Evolutionary conservation across 2,113 vertebrate genomes (phyloP), one percentile per base, ranked within the genome.

Genomic region (Ifrita kowaldi): DNA sequence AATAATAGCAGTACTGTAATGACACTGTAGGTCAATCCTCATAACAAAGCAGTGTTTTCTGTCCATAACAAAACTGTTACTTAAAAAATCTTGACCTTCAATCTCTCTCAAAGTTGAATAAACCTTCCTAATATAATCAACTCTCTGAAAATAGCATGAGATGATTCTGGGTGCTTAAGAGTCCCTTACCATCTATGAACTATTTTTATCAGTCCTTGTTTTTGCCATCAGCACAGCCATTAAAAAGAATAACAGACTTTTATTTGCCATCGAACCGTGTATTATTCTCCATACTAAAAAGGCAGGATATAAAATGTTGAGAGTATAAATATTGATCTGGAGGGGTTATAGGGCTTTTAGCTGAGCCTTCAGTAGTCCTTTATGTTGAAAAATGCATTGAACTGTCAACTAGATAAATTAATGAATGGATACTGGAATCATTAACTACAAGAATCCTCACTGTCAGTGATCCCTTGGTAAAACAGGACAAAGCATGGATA

Each of bases 281-380:
- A 78, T 93, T 92, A 75, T 90, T 96, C 68, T 89, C 68, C 60
- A 24, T 68, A 39, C 63, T 90, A 67, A 86, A 94, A 96, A 90
- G 41, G 62, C 56, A 87, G 35, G 37, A 67, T 84, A 74, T 89
- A 95, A 94, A 96, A 90, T 46, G 57, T 62, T 71, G 91, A 88
- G 68, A 78, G 90, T 88, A 90, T 83, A 62, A 75, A 24, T 96
- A 93, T 91, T 88, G 95, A 95, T 94, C 71, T 63, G 73, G 35
- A 57, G 52, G 24, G 30, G 23, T 32, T 76, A 28, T 52, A 67
- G 55, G 65, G 84, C 85, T 94, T 95, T 94, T 84, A 95, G 71
- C 75, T 90, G 63, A 90, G 56, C 60, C 39, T 56, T 92, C 67
- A 63, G 68, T 68, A 56, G 33, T 88, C 30, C 90, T 83, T 90